Conservation (phyloP, 2,888 invertebrate genomes). For the Apamea crenata region DNA sequence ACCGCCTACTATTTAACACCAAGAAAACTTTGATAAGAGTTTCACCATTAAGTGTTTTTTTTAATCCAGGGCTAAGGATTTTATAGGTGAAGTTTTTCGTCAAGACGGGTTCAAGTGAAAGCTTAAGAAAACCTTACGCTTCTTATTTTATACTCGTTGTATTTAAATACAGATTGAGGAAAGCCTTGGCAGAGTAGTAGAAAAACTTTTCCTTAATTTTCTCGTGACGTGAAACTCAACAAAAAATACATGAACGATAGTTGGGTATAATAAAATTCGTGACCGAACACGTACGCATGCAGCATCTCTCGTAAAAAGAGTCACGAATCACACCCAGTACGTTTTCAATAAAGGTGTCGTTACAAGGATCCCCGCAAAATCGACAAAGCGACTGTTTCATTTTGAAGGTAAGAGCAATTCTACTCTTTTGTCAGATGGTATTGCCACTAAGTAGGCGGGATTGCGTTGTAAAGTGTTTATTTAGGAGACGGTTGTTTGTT, state of each 20-base stretch:
- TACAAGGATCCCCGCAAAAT: slow-evolving; percentile 82
- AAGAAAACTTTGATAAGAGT: slow-evolving; percentile 71
- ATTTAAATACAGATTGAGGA: slow-evolving; percentile 63
- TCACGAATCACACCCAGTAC: slow-evolving; percentile 78
- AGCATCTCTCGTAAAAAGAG: slow-evolving; percentile 73
- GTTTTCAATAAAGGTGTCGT: slow-evolving; percentile 85
- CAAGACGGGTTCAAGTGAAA: slow-evolving; percentile 68
- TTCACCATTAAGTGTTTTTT: slow-evolving; percentile 70
- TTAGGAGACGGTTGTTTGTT: slow-evolving; percentile 75
- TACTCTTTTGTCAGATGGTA: slow-evolving; percentile 84
- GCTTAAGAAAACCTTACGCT: slow-evolving; percentile 59
- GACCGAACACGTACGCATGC: slow-evolving; percentile 70
- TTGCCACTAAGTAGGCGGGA: slow-evolving; percentile 84
- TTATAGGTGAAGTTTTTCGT: slow-evolving; percentile 70
- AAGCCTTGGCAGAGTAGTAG: slow-evolving; percentile 21
- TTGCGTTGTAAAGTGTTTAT: slow-evolving; percentile 79
- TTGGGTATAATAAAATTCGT: slow-evolving; percentile 68
- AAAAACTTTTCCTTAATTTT: slow-evolving; percentile 56
- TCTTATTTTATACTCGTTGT: slow-evolving; percentile 56
- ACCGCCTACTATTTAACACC: slow-evolving; percentile 75
- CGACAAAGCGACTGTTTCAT: slow-evolving; percentile 86
- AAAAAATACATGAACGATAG: slow-evolving; percentile 44
- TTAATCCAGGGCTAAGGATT: slow-evolving; percentile 68
- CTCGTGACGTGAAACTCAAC: slow-evolving; percentile 33
- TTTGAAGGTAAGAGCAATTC: slow-evolving; percentile 85